Base-by-base conservation (phyloP, 2,888 invertebrate genomes). In the Teleogryllus oceanicus region DNA sequence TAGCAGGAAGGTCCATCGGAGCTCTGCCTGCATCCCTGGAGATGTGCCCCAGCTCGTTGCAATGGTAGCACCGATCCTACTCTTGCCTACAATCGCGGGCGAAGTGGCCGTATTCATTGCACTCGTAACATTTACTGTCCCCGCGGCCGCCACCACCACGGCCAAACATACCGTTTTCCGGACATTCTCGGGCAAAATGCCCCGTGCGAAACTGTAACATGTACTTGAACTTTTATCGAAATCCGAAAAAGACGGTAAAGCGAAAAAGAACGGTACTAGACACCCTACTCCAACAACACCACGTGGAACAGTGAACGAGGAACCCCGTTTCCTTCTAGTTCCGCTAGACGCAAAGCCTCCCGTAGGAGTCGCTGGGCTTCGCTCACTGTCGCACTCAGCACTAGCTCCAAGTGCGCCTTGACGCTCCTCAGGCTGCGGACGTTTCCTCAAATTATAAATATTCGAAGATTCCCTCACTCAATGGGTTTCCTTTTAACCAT, bases 61-160 rank as follows among this genome's bases (percentile, higher is more conserved):
- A 97, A 82, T 88, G 87, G 85, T 90, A 90, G 85, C 89, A 89
- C 83, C 94, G 92, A 87, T 97, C 97, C 83, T 94, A 94, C 85
- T 96, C 96, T 88, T 97, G 96, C 88, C 96, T 95, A 90, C 97
- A 97, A 86, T 96, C 96, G 83, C 96, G 92, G 83, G 96, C 96
- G 87, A 95, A 96, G 89, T 97, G 97, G 82, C 97, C 96, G 86
- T 93, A 92, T 88, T 96, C 93, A 89, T 96, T 96, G 89, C 97
- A 97, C 90, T 97, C 96, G 91, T 94, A 97, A 91, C 97, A 97
- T 90, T 97, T 96, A 50, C 81, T 80, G 74, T 81, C 81, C n/a
- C 88, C 86, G 78, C 88, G 88, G 78, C 86, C 85, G 51, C 86
- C 87, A 49, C 90, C 92, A 74, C 86, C 87, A 50, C 86, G 87